These are phyloP conservation scores for Stegodyphus dumicola DNA, from an alignment of 1,140 invertebrate species.

Conservation along the genomic window DNA sequence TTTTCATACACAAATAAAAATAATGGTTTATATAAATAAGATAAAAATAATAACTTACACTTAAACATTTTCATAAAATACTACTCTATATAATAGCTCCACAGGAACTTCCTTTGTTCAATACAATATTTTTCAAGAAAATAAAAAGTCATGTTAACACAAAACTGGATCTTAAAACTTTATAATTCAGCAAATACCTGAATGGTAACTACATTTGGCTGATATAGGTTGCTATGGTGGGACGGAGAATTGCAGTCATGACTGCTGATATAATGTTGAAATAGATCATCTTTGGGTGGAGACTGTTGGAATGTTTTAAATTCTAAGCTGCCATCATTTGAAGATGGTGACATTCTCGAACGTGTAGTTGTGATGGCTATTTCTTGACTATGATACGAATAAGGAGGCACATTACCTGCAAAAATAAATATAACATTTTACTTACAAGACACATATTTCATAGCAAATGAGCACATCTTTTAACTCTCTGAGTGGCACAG, in stretches of 20 bases:
- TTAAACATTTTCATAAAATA: no score
- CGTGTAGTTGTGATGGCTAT: slow-evolving; percentile 56
- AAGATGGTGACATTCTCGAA: slow-evolving; percentile 24
- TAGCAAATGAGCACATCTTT: no score
- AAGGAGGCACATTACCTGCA: slow-evolving; percentile 40
- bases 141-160: no score
- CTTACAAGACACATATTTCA: no score
- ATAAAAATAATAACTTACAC: no score
- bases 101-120: no score
- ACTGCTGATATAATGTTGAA: slow-evolving; percentile 39
- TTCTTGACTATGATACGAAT: slow-evolving; percentile 60
- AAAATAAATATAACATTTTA: neutral
- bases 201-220: slow-evolving; percentile 58
- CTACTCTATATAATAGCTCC: no score
- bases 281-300: slow-evolving; percentile 47
- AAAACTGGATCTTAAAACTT: no score
- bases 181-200: slow-evolving; percentile 14
- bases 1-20: no score
- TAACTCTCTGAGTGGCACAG: no score
- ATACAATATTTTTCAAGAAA: no score
- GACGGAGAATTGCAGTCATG: slow-evolving; percentile 51
- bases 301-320: slow-evolving; percentile 62
- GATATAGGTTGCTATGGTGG: slow-evolving; percentile 47
- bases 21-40: no score
- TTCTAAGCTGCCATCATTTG: slow-evolving; percentile 30